These are phyloP conservation scores for Heliconius eleuchia DNA, from an alignment of 1,140 invertebrate species.

Conservation along the genomic window DNA sequence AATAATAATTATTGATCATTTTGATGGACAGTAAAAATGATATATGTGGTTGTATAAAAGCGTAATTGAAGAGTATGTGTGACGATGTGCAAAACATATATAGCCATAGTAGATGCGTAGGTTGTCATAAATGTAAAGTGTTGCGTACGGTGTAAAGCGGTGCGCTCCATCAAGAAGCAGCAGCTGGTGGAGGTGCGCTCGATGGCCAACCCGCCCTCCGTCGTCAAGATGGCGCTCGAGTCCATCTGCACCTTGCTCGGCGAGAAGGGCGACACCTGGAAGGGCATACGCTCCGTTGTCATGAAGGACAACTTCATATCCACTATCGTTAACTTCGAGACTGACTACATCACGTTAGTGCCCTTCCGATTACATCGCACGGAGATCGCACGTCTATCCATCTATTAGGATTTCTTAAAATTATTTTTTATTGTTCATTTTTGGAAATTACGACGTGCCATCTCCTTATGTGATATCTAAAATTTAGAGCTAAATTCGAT, in stretches of 20 bases:
- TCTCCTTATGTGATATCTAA: constrained; percentile 18
- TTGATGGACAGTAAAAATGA: background rate
- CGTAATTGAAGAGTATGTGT: background rate
- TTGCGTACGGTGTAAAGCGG: constrained; percentile 82
- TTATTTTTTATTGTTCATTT: background rate
- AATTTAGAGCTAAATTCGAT: constrained; percentile 26
- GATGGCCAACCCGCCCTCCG: constrained; percentile 96
- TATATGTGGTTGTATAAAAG: constrained; percentile 2
- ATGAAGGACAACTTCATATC: constrained; percentile 99
- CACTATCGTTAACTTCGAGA: constrained; percentile 98
- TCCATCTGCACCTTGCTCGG: constrained; percentile 97
- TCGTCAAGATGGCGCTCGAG: constrained; percentile 97
- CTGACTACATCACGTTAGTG: constrained; percentile 94
- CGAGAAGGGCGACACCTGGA: constrained; percentile 96
- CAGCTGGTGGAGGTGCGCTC: constrained; percentile 97
- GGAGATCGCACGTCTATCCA: constrained; percentile 42
- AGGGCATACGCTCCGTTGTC: constrained; percentile 94
- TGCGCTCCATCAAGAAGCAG: constrained; percentile 97
- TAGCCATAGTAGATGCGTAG: background rate
- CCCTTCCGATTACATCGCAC: constrained; percentile 40
- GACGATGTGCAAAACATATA: background rate
- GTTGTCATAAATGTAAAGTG: constrained; percentile 7
- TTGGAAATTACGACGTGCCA: constrained; percentile 21
- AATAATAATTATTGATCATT: too few species aligned
- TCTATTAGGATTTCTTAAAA: background rate